Conservation (phyloP, 2,888 invertebrate species). For the Uropetala carovei region DNA sequence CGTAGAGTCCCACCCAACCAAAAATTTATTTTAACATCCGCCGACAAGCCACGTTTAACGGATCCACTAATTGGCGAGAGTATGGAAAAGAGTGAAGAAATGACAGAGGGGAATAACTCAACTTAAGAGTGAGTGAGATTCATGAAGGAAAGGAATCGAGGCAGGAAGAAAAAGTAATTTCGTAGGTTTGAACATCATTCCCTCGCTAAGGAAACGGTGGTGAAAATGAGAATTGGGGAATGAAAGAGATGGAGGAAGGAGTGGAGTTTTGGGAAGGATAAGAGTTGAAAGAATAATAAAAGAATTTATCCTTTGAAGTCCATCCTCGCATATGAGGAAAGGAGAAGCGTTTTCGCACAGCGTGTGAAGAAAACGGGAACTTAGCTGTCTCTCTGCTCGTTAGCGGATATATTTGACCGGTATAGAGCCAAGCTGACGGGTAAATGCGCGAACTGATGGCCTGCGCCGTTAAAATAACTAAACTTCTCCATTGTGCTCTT, state of each 20-base stretch:
- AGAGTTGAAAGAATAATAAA: background rate
- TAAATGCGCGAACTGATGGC: background rate
- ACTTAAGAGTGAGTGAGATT: too few relatives aligned
- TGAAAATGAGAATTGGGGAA: background rate
- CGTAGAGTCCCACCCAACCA: too few relatives aligned
- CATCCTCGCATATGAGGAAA: background rate
- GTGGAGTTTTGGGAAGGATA: background rate
- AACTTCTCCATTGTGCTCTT: background rate
- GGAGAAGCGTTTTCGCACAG: background rate
- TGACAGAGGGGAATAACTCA: background rate
- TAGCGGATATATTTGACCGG: conserved; percentile 1
- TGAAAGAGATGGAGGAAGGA: background rate
- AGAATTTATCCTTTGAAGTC: background rate
- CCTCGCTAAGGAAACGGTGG: background rate
- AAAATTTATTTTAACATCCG: too few relatives aligned
- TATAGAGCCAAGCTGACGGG: background rate
- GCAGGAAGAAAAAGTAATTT: too few relatives aligned
- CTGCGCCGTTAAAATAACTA: background rate
- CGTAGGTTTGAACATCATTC: too few relatives aligned
- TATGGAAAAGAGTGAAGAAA: background rate
- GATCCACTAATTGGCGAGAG: background rate
- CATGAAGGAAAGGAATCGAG: background rate
- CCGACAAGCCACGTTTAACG: too few relatives aligned
- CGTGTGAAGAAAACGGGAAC: background rate
- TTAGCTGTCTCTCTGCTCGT: background rate